A percentile compares a stretch with the other conserved stretches of the same genome.
Evolutionary conservation across 2,888 invertebrate species (phyloP).

Genomic region (Selenia dentaria): DNA sequence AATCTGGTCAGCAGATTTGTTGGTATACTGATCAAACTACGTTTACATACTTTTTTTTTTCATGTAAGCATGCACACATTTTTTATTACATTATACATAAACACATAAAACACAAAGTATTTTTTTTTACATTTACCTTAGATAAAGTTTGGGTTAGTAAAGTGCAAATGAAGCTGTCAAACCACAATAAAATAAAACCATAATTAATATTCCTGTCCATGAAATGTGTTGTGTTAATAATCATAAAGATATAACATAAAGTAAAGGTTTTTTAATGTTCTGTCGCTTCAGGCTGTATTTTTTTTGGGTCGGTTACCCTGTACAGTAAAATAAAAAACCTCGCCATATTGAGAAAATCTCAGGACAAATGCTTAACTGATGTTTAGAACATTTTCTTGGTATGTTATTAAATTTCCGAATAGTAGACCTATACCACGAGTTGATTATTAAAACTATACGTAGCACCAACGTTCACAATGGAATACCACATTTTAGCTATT

Average conservation of each 20-base stretch:
- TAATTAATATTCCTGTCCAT: conserved; percentile 68
- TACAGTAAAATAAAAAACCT: no score
- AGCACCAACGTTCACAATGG: no score
- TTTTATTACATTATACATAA: conserved; percentile 9
- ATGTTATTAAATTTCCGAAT: no score
- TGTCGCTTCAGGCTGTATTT: neutral
- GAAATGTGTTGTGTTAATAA: conserved; percentile 72
- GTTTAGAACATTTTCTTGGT: no score
- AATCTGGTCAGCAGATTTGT: conserved; percentile 57
- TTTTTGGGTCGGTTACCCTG: no score
- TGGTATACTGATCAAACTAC: conserved; percentile 24
- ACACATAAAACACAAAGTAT: neutral
- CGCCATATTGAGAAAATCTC: no score
- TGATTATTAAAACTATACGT: no score
- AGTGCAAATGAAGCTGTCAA: conserved; percentile 55
- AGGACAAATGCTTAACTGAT: no score
- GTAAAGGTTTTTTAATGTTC: neutral
- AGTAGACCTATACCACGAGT: no score
- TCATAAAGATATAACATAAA: neutral
- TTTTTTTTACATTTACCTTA: neutral
- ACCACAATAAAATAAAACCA: conserved; percentile 40
- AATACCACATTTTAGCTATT: no score
- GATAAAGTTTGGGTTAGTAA: conserved; percentile 63
- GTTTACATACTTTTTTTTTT: conserved; percentile 13
- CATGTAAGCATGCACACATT: conserved; percentile 26